Conservation (phyloP, 2,888 invertebrate genomes). For the Luffia ferchaultella region DNA sequence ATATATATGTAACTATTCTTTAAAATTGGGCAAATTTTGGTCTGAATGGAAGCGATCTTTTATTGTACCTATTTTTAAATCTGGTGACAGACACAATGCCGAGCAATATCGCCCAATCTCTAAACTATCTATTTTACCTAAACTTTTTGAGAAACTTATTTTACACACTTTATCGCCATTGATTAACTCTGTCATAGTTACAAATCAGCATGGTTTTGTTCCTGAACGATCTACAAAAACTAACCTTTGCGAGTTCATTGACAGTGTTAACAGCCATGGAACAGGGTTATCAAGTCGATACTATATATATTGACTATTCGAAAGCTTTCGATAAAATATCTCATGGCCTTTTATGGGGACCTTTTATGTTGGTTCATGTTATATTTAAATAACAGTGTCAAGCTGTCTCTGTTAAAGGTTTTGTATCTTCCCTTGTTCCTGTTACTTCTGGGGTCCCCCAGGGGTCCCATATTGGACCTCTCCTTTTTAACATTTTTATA, state of each 20-base stretch:
- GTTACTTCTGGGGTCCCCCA: slow-evolving; percentile 12
- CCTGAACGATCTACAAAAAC: slow-evolving; percentile 11
- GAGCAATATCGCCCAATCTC: neutral
- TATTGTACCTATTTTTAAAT: too few relatives aligned
- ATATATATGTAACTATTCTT: neutral
- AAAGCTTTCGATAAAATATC: slow-evolving; percentile 15
- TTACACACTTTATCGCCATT: slow-evolving; percentile 5
- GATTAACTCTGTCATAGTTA: slow-evolving; percentile 1
- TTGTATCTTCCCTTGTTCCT: slow-evolving; percentile 8
- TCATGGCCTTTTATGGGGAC: slow-evolving; percentile 5
- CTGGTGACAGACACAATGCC: neutral
- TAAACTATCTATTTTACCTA: slow-evolving; percentile 8
- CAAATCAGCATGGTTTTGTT: slow-evolving; percentile 11
- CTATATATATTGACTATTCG: slow-evolving; percentile 13
- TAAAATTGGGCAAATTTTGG: neutral
- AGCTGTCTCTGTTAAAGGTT: slow-evolving; percentile 11
- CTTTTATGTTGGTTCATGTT: too few relatives aligned
- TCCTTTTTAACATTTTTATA: slow-evolving; percentile 12
- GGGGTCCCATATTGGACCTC: slow-evolving; percentile 14
- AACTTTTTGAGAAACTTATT: slow-evolving; percentile 9
- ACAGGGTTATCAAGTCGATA: slow-evolving; percentile 10
- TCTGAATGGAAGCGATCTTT: neutral
- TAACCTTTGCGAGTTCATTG: slow-evolving; percentile 11
- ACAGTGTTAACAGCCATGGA: slow-evolving; percentile 11
- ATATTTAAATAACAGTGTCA: too few relatives aligned